Conservation (phyloP, 1,140 invertebrate genomes). For the Zaprionus capensis region DNA sequence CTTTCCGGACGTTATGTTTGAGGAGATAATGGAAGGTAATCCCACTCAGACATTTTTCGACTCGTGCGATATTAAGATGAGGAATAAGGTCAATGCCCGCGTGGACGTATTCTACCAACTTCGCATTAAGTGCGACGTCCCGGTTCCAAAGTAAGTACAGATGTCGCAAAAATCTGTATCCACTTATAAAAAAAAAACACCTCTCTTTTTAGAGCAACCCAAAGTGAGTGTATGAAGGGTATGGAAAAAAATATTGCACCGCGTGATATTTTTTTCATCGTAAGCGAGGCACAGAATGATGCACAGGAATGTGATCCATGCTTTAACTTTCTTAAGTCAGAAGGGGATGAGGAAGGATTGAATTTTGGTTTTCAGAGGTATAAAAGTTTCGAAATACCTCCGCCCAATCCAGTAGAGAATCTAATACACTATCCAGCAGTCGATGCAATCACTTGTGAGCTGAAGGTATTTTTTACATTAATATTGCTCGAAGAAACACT, state of each 20-base stretch:
- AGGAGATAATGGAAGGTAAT: not conserved
- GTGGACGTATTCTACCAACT: not conserved
- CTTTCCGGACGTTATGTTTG: not conserved
- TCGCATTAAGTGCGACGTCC: not conserved
- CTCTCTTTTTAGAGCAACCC: not conserved
- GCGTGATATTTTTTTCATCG: constrained; percentile 56
- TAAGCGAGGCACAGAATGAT: constrained; percentile 48
- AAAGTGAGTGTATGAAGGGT: not conserved
- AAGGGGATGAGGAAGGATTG: constrained; percentile 43
- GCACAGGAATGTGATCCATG: constrained; percentile 47
- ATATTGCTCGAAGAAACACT: not conserved
- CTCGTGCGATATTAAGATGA: not conserved
- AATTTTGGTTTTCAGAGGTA: constrained; percentile 48
- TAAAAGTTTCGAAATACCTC: constrained; percentile 15
- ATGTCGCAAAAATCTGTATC: not conserved
- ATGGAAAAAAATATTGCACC: constrained; percentile 58
- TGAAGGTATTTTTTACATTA: constrained; percentile 37
- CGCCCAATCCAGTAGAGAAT: constrained; percentile 26
- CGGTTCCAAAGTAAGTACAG: not conserved
- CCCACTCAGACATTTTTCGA: not conserved
- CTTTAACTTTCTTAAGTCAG: constrained; percentile 8
- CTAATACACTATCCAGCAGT: constrained; percentile 28
- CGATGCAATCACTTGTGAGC: constrained; percentile 54
- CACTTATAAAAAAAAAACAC: not conserved
- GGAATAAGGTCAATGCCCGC: not conserved